Evolutionary conservation across 2,113 vertebrate species (phyloP).

Genomic region (Alligator mississippiensis): DNA sequence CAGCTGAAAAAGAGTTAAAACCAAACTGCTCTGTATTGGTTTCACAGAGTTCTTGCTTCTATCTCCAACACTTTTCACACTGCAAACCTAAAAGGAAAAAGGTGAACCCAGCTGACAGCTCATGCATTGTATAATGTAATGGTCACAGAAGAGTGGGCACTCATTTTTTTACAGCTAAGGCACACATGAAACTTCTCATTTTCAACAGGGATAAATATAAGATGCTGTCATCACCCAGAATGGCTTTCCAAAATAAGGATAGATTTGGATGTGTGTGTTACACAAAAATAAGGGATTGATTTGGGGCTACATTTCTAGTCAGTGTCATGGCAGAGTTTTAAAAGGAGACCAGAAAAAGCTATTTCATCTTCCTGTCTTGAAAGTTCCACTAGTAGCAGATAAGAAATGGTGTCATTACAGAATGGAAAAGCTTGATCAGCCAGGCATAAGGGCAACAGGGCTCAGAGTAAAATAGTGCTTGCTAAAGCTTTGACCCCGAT

Average conservation of each 20-base stretch:
- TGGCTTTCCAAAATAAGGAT: neutral
- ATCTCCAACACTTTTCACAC: neutral
- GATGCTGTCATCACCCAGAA: neutral
- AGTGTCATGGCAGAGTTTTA: neutral
- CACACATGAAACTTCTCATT: neutral
- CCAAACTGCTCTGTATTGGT: fast-evolving
- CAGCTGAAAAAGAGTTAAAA: neutral
- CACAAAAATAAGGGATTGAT: neutral
- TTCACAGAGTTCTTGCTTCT: neutral
- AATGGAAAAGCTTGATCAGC: conserved; percentile 21
- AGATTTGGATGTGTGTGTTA: neutral
- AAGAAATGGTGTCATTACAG: conserved; percentile 13
- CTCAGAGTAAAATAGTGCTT: conserved; percentile 30
- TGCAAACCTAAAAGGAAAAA: neutral
- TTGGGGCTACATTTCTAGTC: neutral
- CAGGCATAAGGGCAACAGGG: neutral
- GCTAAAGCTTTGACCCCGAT: conserved; percentile 43
- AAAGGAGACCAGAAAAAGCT: neutral
- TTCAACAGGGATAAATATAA: neutral
- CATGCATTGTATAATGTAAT: neutral
- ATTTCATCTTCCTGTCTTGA: neutral
- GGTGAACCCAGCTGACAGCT: neutral
- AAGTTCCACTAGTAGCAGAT: neutral
- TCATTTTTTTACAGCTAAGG: neutral
- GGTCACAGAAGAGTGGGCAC: neutral